Conservation (phyloP, 2,113 vertebrate species). For the Larimichthys polyactis region DNA sequence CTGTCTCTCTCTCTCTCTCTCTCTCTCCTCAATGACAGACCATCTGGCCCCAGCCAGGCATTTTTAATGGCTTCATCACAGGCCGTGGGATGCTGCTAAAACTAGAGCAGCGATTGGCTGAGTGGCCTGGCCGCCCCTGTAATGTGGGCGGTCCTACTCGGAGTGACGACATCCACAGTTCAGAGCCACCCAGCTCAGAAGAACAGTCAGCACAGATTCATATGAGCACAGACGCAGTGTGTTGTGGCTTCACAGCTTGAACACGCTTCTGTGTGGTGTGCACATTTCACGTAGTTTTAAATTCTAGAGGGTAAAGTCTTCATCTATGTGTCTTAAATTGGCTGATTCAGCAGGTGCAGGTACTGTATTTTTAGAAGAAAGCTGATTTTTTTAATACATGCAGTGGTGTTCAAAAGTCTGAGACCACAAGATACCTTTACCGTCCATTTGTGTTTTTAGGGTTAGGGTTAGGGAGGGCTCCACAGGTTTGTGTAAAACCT, state of each 20-base stretch:
- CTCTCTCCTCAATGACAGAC: conserved; percentile 72
- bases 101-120: conserved; percentile 62
- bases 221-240: background rate
- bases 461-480: no score
- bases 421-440: no score
- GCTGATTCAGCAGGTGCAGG: background rate
- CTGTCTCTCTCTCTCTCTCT: conserved; percentile 3
- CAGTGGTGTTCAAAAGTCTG: no score
- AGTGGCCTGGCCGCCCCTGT: conserved; percentile 12
- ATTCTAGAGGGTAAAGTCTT: background rate
- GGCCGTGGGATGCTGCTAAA: conserved; percentile 61
- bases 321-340: background rate
- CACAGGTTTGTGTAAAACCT: no score
- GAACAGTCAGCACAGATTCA: background rate
- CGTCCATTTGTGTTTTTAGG: no score
- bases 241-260: no score
- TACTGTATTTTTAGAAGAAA: no score
- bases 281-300: background rate
- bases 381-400: no score
- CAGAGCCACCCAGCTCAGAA: background rate
- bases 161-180: conserved; percentile 31
- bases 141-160: conserved; percentile 30
- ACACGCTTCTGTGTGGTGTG: background rate
- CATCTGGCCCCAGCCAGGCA: conserved; percentile 82
- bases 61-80: conserved; percentile 83